A percentile compares a stretch with the other conserved stretches of the same genome.
phyloP scores from a whole-genome alignment of 2,113 vertebrate genomes.

The Mandrillus leucophaeus region DNA sequence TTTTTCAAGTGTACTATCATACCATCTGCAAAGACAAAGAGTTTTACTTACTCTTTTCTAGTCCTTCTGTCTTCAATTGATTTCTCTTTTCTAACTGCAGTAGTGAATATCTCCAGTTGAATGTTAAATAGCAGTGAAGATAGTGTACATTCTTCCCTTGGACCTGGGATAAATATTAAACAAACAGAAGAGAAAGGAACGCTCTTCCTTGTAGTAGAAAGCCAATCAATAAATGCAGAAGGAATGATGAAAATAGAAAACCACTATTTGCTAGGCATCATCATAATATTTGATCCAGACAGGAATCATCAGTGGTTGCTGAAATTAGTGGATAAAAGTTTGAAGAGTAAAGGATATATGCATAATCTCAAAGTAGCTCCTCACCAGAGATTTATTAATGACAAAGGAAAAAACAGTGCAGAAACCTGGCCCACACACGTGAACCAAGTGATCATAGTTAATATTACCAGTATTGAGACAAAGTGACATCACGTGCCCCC shows the following conservation, averaged over 20 bases:
- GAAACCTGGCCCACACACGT: background rate
- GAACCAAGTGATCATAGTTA: background rate
- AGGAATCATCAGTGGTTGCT: background rate
- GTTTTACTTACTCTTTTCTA: background rate
- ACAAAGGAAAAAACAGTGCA: background rate
- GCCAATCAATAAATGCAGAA: background rate
- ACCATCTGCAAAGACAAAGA: background rate
- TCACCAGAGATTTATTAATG: background rate
- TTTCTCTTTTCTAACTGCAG: background rate
- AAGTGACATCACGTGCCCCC: background rate
- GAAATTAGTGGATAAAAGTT: background rate
- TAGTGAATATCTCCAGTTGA: background rate
- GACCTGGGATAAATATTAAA: background rate
- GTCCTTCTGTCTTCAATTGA: background rate
- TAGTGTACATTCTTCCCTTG: background rate
- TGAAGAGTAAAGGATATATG: background rate
- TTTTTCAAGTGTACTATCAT: background rate
- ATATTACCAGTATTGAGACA: background rate
- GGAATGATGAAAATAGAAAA: background rate
- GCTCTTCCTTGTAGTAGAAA: background rate
- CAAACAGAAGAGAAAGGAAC: background rate
- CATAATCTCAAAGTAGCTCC: background rate
- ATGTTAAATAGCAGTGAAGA: background rate
- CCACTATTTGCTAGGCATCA: background rate
- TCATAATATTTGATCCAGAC: background rate